phyloP scores from a whole-genome alignment of 92 coral and sea anemone species.

The Bergia puertoricense region DNA sequence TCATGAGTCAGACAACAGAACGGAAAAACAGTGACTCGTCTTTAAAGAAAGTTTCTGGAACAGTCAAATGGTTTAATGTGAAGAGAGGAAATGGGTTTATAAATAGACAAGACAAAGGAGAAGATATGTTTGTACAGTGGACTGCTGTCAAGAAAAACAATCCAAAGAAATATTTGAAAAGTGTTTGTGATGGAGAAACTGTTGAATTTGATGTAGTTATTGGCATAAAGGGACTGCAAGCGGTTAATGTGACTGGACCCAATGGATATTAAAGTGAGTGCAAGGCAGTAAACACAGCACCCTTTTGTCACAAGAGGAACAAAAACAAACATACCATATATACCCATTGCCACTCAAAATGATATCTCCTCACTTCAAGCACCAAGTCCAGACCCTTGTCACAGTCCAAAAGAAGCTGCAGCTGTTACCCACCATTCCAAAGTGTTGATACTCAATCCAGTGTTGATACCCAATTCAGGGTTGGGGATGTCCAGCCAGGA shows the following conservation, averaged over 20 bases:
- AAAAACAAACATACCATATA: neutral
- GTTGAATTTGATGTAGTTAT: no score
- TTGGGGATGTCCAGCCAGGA: neutral
- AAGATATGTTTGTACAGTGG: no score
- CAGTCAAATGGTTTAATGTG: no score
- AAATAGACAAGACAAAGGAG: no score
- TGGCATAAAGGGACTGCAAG: constrained; percentile 58
- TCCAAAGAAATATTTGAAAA: constrained; percentile 11
- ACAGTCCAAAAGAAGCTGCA: neutral
- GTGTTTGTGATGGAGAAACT: constrained; percentile 86
- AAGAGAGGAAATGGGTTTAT: no score
- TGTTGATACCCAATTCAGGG: neutral
- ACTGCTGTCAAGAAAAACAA: no score
- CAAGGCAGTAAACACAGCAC: constrained; percentile 3
- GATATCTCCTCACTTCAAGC: neutral
- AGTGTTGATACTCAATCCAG: neutral
- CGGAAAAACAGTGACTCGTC: no score
- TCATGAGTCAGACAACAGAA: no score
- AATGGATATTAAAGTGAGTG: constrained; percentile 44
- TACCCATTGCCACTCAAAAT: no score
- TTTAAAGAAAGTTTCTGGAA: no score
- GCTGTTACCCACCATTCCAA: no score
- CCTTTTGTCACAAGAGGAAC: neutral
- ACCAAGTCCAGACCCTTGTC: neutral
- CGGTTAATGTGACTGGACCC: constrained; percentile 89